These are phyloP conservation scores for Aldrovandia affinis DNA, from an alignment of 2,797 vertebrate genomes.

Conservation along the genomic window DNA sequence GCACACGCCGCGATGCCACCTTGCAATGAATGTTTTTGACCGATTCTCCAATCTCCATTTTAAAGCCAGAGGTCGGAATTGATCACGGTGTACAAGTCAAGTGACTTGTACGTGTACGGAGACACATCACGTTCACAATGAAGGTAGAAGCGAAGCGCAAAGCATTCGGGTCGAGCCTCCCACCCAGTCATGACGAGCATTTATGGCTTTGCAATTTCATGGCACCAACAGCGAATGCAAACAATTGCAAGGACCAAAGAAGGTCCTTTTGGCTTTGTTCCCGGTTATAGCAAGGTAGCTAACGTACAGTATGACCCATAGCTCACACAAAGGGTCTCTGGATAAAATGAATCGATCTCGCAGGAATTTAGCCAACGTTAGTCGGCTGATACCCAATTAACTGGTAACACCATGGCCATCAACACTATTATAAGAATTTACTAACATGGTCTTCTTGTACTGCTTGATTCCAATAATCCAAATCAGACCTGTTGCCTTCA, in stretches of 20 bases:
- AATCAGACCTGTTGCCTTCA: constrained; percentile 30
- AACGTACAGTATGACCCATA: background rate
- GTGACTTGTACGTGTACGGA: background rate
- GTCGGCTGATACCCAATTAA: background rate
- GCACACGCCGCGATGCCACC: background rate
- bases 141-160: too few relatives aligned
- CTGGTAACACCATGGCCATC: background rate
- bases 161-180: background rate
- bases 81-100: background rate
- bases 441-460: background rate
- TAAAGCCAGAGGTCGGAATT: background rate
- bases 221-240: background rate
- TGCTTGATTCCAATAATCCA: background rate
- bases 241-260: background rate
- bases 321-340: background rate
- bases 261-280: constrained; percentile 1
- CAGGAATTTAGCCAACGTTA: background rate
- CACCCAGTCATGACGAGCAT: background rate
- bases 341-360: background rate
- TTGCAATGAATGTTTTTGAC: background rate
- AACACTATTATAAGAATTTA: background rate
- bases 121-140: background rate
- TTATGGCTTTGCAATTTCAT: background rate
- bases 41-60: background rate
- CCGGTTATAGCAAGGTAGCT: background rate